Percentiles rank a stretch among this genome's conserved stretches.
Conservation (phyloP, 2,888 invertebrate genomes). For the Oscheius sp. region DNA sequence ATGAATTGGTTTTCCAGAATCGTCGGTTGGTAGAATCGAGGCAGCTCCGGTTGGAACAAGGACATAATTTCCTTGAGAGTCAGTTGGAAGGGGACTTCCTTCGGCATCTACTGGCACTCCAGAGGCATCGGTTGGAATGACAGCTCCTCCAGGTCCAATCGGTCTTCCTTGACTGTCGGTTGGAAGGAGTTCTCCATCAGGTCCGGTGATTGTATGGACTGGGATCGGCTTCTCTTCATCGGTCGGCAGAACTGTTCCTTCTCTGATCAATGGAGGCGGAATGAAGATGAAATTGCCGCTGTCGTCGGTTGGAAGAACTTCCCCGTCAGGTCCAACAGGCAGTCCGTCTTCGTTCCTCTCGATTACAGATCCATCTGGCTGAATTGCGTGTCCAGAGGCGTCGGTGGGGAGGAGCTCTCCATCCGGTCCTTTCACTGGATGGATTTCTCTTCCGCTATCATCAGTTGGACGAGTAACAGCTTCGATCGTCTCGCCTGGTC, state of each 20-base stretch:
- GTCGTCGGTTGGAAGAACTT: constrained; percentile 43
- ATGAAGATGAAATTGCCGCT: constrained; percentile 33
- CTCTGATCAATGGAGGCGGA: constrained; percentile 45
- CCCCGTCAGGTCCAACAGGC: constrained; percentile 32
- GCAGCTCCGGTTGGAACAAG: constrained; percentile 46
- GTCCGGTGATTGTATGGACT: constrained; percentile 28
- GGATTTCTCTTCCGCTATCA: constrained; percentile 29
- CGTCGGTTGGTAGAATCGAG: constrained; percentile 41
- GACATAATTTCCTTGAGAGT: constrained; percentile 51
- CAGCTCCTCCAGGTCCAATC: constrained; percentile 49
- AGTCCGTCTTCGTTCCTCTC: constrained; percentile 27
- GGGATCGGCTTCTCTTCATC: constrained; percentile 22
- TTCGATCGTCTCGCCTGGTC: constrained; percentile 45
- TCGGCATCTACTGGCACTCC: constrained; percentile 57
- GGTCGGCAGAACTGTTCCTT: constrained; percentile 40
- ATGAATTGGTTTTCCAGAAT: constrained; percentile 27
- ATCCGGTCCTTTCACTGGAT: constrained; percentile 39
- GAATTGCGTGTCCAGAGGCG: constrained; percentile 34
- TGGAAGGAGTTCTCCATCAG: constrained; percentile 31
- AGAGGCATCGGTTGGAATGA: constrained; percentile 45
- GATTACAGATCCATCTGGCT: constrained; percentile 22
- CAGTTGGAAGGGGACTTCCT: constrained; percentile 50
- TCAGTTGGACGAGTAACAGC: constrained; percentile 43
- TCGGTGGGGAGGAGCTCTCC: constrained; percentile 48
- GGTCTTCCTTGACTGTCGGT: constrained; percentile 35